Evolutionary conservation across 2,797 vertebrate species (phyloP).

Genomic region (Gymnothorax reevesii): DNA sequence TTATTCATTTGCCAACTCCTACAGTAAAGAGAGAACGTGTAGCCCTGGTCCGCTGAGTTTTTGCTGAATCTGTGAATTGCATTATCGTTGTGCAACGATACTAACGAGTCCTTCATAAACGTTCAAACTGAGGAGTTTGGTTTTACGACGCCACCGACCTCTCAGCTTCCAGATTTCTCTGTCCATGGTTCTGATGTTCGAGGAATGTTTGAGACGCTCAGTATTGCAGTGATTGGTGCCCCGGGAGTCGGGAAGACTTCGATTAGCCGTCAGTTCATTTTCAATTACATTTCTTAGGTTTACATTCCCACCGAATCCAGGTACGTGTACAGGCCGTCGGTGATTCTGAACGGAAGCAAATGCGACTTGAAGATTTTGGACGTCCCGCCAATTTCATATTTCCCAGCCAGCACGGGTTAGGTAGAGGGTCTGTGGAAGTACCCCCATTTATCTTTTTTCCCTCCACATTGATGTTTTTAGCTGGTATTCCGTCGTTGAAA

Average conservation of each 20-base stretch:
- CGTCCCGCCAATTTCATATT: slow-evolving; percentile 79
- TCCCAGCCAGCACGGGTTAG: slow-evolving; percentile 79
- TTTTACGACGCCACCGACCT: background rate
- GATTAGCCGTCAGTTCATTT: slow-evolving; percentile 89
- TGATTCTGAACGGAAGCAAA: slow-evolving; percentile 84
- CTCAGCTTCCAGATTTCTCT: slow-evolving; percentile 43
- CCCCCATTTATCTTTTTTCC: no score
- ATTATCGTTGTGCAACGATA: background rate
- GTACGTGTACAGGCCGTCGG: slow-evolving; percentile 83
- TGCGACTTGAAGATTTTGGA: slow-evolving; percentile 88
- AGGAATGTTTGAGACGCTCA: slow-evolving; percentile 88
- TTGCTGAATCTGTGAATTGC: background rate
- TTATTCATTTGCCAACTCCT: no score
- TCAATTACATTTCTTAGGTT: slow-evolving; percentile 84
- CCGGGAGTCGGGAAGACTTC: slow-evolving; percentile 90
- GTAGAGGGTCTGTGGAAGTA: slow-evolving; percentile 42
- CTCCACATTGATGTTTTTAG: background rate
- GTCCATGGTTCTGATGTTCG: slow-evolving; percentile 72
- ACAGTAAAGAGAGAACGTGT: background rate
- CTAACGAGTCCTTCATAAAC: background rate
- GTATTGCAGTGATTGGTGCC: slow-evolving; percentile 87
- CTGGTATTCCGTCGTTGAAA: background rate
- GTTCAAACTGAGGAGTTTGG: background rate
- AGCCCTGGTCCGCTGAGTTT: background rate
- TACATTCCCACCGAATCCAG: slow-evolving; percentile 80